Evolutionary conservation across 2,888 invertebrate species (phyloP).

Genomic region (Stegana nigrithorax): DNA sequence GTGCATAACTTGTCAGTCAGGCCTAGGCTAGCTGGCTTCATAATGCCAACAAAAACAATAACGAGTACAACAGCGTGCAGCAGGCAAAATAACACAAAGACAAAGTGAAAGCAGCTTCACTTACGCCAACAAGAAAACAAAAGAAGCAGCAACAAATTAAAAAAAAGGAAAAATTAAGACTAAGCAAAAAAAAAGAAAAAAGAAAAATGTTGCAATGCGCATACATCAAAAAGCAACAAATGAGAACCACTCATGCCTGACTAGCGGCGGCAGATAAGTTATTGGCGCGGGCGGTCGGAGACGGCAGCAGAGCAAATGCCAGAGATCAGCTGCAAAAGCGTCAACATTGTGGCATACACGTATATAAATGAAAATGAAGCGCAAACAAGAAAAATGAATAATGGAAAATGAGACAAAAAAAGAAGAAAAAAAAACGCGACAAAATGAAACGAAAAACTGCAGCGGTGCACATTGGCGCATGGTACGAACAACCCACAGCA

Average conservation of each 20-base stretch:
- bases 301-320: conserved; percentile 45
- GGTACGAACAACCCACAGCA: conserved; percentile 25
- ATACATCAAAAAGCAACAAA: neutral
- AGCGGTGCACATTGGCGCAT: conserved; percentile 32
- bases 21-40: too few species aligned
- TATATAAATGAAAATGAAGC: neutral
- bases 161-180: conserved; percentile 18
- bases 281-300: neutral
- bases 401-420: neutral
- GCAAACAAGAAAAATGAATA: neutral
- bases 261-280: neutral
- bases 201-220: conserved; percentile 42
- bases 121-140: conserved; percentile 15
- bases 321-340: conserved; percentile 48
- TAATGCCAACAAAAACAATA: neutral
- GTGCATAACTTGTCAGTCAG: too few species aligned
- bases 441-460: conserved; percentile 5
- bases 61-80: neutral
- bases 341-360: too few species aligned
- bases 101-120: conserved; percentile 20
- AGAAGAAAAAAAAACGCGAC: too few species aligned
- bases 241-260: conserved; percentile 25
- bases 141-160: conserved; percentile 53
- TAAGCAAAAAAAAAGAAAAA: conserved; percentile 10
- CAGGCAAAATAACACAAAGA: too few species aligned